Evolutionary conservation across 1,140 invertebrate genomes (phyloP), one percentile per base, ranked within the genome.

Genomic region (Aphelenchoides besseyi): DNA sequence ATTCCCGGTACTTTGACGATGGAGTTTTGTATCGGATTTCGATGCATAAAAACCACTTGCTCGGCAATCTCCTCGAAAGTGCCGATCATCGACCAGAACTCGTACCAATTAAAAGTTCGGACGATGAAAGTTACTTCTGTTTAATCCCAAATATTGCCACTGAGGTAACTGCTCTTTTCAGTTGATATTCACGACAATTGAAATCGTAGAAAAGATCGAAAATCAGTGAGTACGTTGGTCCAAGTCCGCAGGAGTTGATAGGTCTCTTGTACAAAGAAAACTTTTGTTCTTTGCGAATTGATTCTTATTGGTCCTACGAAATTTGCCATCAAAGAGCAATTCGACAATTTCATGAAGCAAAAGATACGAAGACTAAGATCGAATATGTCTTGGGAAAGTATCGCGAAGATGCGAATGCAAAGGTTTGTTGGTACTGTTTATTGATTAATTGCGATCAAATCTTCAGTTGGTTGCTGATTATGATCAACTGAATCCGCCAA

Each of bases 291-390:
- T 81, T 82, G 55, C 74, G 91, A 89, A 87, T 97, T 68, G 95
- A 97, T 85, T 90, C 90, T 48, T 98, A 95, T 85, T 97, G 95
- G 95, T 94, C 92, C 0, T 98, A 97, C 87, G 94, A 97, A 86
- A 87, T 98, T 8, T 97, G 95, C 83, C 95, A 97, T 87, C 94
- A 94, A 2, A 88, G 89, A 75, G 90, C 91, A 85, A 89, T 97
- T 1, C 87, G 91, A 9, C 95, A 98, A 82, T 97, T 94, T 86
- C 94, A 97, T 85, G 94, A 97, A 86, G 92, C 94, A 79, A 89
- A 92, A 73, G 93, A 95, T 85, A 69, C 78, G 16, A 83, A 83
- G 68, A 74, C 79, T 62, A 26, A 53, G n/a, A 68, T 41, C 8
- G 76, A 79, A 74, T 78, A 75, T 18, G 72, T 26, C 28, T 75